Evolutionary conservation across 2,888 invertebrate genomes (phyloP).

Genomic region (Polydrusus tereticollis): DNA sequence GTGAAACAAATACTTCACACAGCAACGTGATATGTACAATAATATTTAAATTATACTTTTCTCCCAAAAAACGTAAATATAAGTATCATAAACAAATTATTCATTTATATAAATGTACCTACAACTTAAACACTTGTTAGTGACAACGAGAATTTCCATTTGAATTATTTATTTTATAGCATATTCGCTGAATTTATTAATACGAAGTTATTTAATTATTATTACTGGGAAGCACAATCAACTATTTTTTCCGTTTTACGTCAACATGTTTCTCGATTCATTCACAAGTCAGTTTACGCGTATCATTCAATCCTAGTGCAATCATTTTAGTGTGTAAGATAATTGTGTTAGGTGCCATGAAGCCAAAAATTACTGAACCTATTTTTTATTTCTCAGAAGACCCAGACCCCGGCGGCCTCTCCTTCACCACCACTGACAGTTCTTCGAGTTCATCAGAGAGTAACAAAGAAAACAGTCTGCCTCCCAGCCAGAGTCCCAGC

Average conservation of each 20-base stretch:
- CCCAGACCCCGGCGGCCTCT: conserved; percentile 64
- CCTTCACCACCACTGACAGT: conserved; percentile 54
- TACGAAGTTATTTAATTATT: neutral
- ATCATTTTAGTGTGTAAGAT: conserved; percentile 3
- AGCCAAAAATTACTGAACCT: conserved; percentile 28
- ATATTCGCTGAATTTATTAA: neutral
- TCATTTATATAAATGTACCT: neutral
- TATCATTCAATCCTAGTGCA: neutral
- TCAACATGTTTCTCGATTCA: neutral
- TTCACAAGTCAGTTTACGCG: neutral
- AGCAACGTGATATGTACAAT: neutral
- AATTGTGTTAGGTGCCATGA: conserved; percentile 8
- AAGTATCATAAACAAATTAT: neutral
- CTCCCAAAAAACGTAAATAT: neutral
- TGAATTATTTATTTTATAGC: neutral
- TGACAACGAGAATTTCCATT: neutral
- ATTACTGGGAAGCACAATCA: neutral
- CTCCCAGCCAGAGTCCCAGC: conserved; percentile 67
- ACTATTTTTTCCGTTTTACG: neutral
- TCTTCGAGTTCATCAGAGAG: conserved; percentile 60
- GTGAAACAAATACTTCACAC: neutral
- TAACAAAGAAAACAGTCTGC: conserved; percentile 60
- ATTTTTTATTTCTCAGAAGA: conserved; percentile 65
- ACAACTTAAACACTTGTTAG: neutral
- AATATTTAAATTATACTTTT: neutral